phyloP scores from a whole-genome alignment of 2,113 vertebrate species.

The Petrocephalus microphthalmus region DNA sequence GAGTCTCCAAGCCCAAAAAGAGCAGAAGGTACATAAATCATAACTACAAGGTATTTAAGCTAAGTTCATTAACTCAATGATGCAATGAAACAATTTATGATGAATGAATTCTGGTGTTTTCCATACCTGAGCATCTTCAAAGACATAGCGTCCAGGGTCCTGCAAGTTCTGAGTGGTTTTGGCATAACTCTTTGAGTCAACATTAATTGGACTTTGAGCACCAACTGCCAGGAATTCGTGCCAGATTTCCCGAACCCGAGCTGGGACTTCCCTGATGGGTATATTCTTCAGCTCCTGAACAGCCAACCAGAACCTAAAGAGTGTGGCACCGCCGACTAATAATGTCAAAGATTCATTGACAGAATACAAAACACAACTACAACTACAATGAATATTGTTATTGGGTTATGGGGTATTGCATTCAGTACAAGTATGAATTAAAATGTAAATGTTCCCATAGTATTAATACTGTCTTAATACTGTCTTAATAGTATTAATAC shows the following conservation, averaged over 20 bases:
- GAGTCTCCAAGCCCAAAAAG: neutral
- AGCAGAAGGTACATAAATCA: neutral
- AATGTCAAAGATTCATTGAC: neutral
- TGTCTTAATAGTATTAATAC: no score
- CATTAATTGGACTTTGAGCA: conserved; percentile 91
- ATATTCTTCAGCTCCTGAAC: conserved; percentile 93
- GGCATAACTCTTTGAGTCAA: conserved; percentile 94
- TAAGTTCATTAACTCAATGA: neutral
- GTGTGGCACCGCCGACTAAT: neutral
- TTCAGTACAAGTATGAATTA: neutral
- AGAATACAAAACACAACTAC: neutral
- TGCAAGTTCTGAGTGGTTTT: conserved; percentile 95
- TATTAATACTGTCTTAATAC: neutral
- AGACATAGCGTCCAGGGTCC: conserved; percentile 87
- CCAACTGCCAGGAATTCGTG: conserved; percentile 90
- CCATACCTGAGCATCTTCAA: conserved; percentile 89
- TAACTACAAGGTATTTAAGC: neutral
- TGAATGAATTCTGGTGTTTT: neutral
- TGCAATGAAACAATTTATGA: neutral
- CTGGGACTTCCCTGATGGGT: conserved; percentile 84
- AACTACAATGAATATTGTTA: neutral
- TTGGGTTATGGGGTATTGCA: neutral
- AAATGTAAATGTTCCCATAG: neutral
- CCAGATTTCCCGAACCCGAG: conserved; percentile 91
- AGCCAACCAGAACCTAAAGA: conserved; percentile 86